phyloP scores from a whole-genome alignment of 2,797 vertebrate species.

The Aeoliscus strigatus region DNA sequence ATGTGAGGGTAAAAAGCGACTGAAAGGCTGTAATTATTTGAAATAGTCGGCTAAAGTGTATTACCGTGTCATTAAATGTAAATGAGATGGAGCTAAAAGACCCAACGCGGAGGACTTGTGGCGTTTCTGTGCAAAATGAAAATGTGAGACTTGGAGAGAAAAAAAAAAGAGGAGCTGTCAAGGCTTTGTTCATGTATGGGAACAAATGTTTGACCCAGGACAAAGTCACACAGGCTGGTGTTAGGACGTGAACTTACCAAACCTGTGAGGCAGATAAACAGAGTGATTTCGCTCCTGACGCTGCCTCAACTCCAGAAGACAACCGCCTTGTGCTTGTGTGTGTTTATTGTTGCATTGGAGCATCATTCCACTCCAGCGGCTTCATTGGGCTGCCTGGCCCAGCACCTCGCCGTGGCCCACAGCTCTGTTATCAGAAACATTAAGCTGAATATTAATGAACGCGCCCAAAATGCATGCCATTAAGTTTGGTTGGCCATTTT shows the following conservation, averaged over 20 bases:
- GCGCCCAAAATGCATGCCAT: conserved; percentile 93
- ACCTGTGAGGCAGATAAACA: conserved; percentile 44
- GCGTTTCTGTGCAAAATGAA: conserved; percentile 53
- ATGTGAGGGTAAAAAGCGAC: conserved; percentile 75
- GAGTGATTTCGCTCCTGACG: conserved; percentile 58
- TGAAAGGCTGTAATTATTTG: conserved; percentile 94
- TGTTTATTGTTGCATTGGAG: conserved; percentile 74
- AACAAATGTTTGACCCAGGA: too few relatives aligned
- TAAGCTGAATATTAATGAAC: conserved; percentile 98
- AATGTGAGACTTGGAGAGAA: not conserved
- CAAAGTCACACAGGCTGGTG: too few relatives aligned
- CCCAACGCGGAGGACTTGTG: conserved; percentile 66
- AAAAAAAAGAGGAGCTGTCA: conserved; percentile 17
- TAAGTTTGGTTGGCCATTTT: conserved; percentile 91
- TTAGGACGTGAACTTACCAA: too few relatives aligned
- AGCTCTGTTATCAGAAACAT: conserved; percentile 98
- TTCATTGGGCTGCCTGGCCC: conserved; percentile 82
- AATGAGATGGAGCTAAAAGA: conserved; percentile 81
- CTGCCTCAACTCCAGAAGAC: conserved; percentile 60
- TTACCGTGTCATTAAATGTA: conserved; percentile 87
- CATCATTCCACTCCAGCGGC: conserved; percentile 78
- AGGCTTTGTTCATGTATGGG: conserved; percentile 29
- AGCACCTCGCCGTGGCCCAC: conserved; percentile 85
- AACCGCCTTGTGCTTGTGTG: conserved; percentile 48
- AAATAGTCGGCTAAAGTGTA: conserved; percentile 93